Evolutionary conservation across 2,797 vertebrate species (phyloP).

Genomic region (Crypturellus tataupa): DNA sequence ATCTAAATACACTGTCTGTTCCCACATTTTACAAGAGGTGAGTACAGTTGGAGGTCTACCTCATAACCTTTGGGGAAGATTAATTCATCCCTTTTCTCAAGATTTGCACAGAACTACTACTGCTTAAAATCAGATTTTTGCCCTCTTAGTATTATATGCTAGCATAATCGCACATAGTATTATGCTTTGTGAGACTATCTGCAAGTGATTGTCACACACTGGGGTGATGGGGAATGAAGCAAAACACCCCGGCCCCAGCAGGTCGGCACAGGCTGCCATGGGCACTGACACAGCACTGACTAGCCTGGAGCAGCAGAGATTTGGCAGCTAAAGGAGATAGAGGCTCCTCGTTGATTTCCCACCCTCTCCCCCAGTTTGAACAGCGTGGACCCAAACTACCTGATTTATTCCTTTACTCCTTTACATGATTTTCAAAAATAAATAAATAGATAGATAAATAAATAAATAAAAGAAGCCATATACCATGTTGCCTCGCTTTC

Average conservation of each 20-base stretch:
- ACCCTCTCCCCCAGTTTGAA: no score
- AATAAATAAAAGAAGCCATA: not conserved
- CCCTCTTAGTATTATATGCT: not conserved
- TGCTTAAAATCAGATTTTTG: not conserved
- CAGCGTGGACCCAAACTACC: no score
- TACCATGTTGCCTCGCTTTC: not conserved
- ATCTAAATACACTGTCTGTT: not conserved
- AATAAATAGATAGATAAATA: no score
- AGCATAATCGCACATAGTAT: no score
- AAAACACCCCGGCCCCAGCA: not conserved
- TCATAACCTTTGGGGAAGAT: not conserved
- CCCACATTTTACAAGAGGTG: not conserved
- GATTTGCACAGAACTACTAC: not conserved
- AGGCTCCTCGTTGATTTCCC: no score
- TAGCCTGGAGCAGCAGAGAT: not conserved
- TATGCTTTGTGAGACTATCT: not conserved
- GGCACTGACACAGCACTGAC: not conserved
- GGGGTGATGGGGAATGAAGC: not conserved
- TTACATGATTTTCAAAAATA: not conserved
- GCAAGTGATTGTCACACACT: not conserved
- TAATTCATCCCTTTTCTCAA: not conserved
- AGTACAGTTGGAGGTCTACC: not conserved
- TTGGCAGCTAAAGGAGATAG: no score
- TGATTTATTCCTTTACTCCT: not conserved
- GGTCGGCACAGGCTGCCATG: not conserved